Evolutionary conservation across 2,113 vertebrate genomes (phyloP).

Genomic region (Cochlearius cochlearius): DNA sequence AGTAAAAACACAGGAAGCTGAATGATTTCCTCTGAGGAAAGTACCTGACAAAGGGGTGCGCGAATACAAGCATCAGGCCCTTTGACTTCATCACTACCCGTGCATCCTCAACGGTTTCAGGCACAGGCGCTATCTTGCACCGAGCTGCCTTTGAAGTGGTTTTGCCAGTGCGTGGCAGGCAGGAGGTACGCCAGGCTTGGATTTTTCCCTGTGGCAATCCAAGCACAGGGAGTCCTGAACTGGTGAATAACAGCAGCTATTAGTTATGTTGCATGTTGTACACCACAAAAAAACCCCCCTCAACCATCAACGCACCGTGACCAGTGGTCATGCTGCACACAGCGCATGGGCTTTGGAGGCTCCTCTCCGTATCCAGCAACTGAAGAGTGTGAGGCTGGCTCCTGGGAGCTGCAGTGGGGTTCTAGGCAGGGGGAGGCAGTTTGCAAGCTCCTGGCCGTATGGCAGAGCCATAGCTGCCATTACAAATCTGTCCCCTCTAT

Average conservation of each 20-base stretch:
- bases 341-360: rapidly evolving
- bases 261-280: rapidly evolving
- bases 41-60: constrained; percentile 64
- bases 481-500: background rate
- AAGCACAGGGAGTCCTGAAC: background rate
- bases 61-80: background rate
- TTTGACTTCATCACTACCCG: background rate
- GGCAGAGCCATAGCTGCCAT: background rate
- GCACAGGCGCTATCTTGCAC: background rate
- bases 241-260: background rate
- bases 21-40: constrained; percentile 76
- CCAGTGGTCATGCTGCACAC: rapidly evolving
- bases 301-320: rapidly evolving
- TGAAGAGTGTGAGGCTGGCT: background rate
- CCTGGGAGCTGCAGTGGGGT: background rate
- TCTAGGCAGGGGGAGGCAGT: background rate
- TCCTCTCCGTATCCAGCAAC: background rate
- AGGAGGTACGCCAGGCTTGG: rapidly evolving
- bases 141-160: background rate
- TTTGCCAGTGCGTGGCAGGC: background rate
- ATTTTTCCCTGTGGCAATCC: background rate
- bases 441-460: background rate
- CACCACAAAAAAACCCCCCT: background rate
- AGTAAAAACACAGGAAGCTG: constrained; percentile 78
- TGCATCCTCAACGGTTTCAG: background rate